Percentiles rank a stretch among this genome's conserved stretches.
Conservation (phyloP, 2,888 invertebrate species). For the Dynastes grantii region DNA sequence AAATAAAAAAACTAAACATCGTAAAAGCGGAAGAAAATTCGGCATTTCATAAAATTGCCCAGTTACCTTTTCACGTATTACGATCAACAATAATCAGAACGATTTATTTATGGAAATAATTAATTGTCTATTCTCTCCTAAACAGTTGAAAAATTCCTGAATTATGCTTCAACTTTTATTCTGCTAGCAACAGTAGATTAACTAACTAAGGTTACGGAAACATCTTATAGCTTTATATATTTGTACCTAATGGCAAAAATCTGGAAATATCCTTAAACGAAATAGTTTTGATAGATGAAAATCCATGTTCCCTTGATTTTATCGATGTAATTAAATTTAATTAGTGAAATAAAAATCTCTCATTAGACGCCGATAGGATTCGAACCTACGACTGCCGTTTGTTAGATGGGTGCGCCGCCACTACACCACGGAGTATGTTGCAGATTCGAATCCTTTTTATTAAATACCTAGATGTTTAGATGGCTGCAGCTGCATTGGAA, state of each 20-base stretch:
- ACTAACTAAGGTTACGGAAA: slow-evolving; percentile 24
- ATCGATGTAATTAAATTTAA: too few species aligned
- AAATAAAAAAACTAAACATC: too few species aligned
- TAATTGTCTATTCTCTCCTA: slow-evolving; percentile 2
- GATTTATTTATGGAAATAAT: not conserved
- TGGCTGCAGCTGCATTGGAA: too few species aligned
- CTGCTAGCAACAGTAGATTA: slow-evolving; percentile 36
- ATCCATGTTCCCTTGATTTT: too few species aligned
- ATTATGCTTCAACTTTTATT: slow-evolving; percentile 30
- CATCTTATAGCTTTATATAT: slow-evolving; percentile 5
- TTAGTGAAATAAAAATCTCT: too few species aligned
- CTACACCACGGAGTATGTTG: too few species aligned
- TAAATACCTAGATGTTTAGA: too few species aligned
- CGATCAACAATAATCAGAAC: not conserved
- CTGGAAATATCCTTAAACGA: slow-evolving; percentile 6
- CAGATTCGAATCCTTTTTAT: too few species aligned
- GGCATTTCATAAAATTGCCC: not conserved
- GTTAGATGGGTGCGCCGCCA: too few species aligned
- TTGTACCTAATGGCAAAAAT: slow-evolving; percentile 8
- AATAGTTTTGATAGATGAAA: not conserved
- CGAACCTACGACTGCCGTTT: too few species aligned
- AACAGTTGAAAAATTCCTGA: not conserved
- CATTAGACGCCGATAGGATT: too few species aligned
- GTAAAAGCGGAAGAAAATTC: not conserved
- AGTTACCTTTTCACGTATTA: not conserved